Evolutionary conservation across 2,797 vertebrate genomes (phyloP), one percentile per base, ranked within the genome.

Genomic region (Clamator glandarius): DNA sequence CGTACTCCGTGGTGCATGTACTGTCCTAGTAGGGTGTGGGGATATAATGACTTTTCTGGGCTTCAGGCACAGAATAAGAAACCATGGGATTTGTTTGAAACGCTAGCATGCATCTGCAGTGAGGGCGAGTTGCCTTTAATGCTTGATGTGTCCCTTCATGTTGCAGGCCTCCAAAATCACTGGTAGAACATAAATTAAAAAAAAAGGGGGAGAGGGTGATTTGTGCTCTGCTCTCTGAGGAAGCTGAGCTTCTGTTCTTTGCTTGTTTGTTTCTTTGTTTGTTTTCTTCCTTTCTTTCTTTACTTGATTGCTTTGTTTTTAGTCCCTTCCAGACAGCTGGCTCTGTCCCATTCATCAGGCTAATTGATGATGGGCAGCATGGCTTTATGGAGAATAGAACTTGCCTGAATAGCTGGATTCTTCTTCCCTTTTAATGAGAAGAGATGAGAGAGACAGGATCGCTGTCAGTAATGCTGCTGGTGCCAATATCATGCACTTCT

Each of bases 281-380:
- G 26, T 62, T 94, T 95, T 48, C 42, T 80, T 88, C 61, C 48
- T 87, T 76, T 54, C 39, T n/a, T n/a, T 39, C 39, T 39, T 39
- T 39, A 50, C 44, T 88, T 83, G 31, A 87, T 92, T 86, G 76
- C 69, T 90, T 78, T 94, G 68, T 75, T 96, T 96, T 93, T 6
- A 72, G 54, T 82, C 59, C 84, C 69, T 93, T 68, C 66, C 66
- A 91, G 82, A 57, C 87, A 93, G 79, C 82, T 94, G 91, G 59
- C 66, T 91, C 62, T 94, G 46, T 78, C 82, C 77, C 74, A 86
- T 94, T 95, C 89, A 92, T 84, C 62, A 89, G 54, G 54, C 73
- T 92, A 95, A 93, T 93, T 93, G 70, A 84, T 90, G 84, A 66
- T 39, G 70, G 79, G 69, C 74, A 50, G 31, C 9, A 24, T 63